A percentile compares a stretch with the other conserved stretches of the same genome.
phyloP scores from a whole-genome alignment of 1,140 invertebrate species.

The Psix sp. region DNA sequence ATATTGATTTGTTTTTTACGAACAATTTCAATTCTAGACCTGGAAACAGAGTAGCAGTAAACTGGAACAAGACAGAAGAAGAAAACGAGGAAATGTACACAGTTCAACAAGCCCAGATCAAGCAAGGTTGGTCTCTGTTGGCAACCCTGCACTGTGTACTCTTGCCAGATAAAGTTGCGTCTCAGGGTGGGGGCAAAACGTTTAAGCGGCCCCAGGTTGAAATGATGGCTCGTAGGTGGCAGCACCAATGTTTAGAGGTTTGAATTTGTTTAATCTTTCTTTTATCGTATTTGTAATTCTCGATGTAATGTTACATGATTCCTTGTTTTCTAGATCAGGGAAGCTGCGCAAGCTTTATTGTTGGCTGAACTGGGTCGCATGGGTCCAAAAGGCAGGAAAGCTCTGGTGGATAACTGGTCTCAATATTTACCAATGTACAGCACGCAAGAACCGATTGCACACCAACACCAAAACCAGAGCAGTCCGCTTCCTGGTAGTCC shows the following conservation, averaged over 20 bases:
- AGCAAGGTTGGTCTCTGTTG: constrained; percentile 97
- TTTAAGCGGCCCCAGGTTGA: constrained; percentile 97
- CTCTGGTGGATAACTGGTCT: constrained; percentile 95
- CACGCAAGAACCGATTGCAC: constrained; percentile 79
- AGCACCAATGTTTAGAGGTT: constrained; percentile 98
- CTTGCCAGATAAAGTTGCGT: constrained; percentile 91
- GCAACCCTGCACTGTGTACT: constrained; percentile 97
- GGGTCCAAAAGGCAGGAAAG: constrained; percentile 93
- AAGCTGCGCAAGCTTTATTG: constrained; percentile 96
- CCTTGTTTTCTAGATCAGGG: constrained; percentile 81
- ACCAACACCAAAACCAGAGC: constrained; percentile 69
- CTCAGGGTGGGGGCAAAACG: constrained; percentile 83
- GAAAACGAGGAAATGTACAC: constrained; percentile 88
- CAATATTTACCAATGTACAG: constrained; percentile 93
- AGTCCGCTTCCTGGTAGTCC: constrained; percentile 72
- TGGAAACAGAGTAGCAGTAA: constrained; percentile 74
- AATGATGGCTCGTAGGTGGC: constrained; percentile 97
- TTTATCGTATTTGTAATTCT: too few species aligned
- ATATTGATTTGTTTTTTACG: too few species aligned
- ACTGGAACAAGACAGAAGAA: constrained; percentile 84
- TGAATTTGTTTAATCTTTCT: neutral
- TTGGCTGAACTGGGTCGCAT: constrained; percentile 93
- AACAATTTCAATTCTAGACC: constrained; percentile 53
- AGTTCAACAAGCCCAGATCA: constrained; percentile 92
- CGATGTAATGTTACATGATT: neutral